phyloP scores from a whole-genome alignment of 2,113 vertebrate species.

The Hydropotes inermis region DNA sequence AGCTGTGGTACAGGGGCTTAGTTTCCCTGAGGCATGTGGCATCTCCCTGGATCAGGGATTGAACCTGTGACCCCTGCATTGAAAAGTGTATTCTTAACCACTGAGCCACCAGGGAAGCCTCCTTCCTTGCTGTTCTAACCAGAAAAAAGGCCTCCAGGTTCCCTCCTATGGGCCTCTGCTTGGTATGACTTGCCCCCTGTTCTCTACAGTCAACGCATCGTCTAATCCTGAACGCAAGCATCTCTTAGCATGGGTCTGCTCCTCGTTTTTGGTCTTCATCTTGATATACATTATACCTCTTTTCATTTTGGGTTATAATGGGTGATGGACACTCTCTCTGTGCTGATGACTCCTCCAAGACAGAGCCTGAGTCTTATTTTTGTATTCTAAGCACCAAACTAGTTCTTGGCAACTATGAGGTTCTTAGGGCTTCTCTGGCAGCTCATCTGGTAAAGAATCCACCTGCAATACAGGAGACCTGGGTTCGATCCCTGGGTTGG shows the following conservation, averaged over 20 bases:
- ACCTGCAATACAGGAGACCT: neutral
- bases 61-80: neutral
- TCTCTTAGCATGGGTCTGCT: neutral
- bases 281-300: neutral
- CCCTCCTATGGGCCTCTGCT: neutral
- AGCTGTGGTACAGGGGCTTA: neutral
- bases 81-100: neutral
- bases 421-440: neutral
- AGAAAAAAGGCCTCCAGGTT: neutral
- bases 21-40: neutral
- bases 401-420: neutral
- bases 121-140: no score
- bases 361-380: neutral
- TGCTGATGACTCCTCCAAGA: neutral
- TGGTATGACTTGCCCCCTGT: neutral
- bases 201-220: fast-evolving
- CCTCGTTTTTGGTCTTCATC: neutral
- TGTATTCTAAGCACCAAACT: neutral
- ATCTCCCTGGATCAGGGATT: neutral
- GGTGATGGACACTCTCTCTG: neutral
- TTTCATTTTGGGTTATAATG: neutral
- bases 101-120: neutral
- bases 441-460: neutral
- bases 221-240: neutral
- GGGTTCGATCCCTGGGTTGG: neutral